Base-by-base conservation (phyloP, 2,888 invertebrate genomes). In the Hoplodrina ambigua region DNA sequence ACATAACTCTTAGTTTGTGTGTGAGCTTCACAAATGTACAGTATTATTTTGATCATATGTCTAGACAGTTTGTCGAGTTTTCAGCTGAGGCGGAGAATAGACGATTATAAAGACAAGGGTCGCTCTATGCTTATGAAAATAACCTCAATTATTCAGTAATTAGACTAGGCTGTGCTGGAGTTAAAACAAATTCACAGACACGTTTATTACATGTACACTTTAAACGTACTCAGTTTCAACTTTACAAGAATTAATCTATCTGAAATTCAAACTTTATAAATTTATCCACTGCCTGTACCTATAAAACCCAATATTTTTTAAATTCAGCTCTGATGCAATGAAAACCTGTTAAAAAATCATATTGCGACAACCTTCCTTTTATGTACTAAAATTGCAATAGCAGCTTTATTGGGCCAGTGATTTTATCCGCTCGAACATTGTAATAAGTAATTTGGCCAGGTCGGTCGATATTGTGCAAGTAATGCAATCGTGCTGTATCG, bases 41-140 rank as follows among this genome's bases (percentile, higher is more conserved):
- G 58, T 72, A 71, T 74, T 83, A 83, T 80, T 83, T 84, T 80
- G 78, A 86, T 84, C 81, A 78, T 69, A 66, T 64, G 79, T 78
- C 75, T 78, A 74, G 81, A 78, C 72, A 75, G 74, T 72, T 72
- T 61, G 56, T 77, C 56, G 70, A 66, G 68, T 70, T 82, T 60
- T 74, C 73, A 69, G 62, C 73, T 76, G 64, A 75, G 63, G 80
- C 78, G 71, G 72, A 80, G 77, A 81, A 84, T 83, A 78, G 88
- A 88, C 88, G 80, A 89, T 90, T 88, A 89, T 89, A 85, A 85
- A 85, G 90, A 88, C 85, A 87, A 87, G 89, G 88, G 88, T 88
- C 83, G 82, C 77, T 70, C 67, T 75, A 60, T 75, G 78, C 61
- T 80, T 79, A 67, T 78, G 73, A 80, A 79, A 83, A 80, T 80